Evolutionary conservation across 2,888 invertebrate species (phyloP).

Genomic region (Rhopalosiphum nymphaeae): DNA sequence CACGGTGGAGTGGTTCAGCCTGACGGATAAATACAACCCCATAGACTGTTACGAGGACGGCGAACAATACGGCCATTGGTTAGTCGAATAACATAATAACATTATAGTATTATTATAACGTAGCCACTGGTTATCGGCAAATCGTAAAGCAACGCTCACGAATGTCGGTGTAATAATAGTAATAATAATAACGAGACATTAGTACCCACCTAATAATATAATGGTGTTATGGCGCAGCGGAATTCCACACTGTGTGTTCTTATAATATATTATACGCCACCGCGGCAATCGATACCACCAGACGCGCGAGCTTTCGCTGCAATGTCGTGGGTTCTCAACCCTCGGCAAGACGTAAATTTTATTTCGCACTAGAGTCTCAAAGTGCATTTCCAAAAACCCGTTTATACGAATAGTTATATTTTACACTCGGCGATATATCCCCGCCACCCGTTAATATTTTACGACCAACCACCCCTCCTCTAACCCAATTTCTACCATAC

Average conservation of each 20-base stretch:
- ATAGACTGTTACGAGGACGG: conserved; percentile 84
- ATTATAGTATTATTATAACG: background rate
- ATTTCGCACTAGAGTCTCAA: conserved; percentile 25
- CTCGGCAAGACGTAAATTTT: background rate
- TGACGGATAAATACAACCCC: conserved; percentile 76
- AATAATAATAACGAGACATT: background rate
- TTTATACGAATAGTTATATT: conserved; percentile 8
- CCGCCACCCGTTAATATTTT: background rate
- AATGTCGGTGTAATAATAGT: background rate
- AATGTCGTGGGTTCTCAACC: background rate
- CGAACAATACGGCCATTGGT: conserved; percentile 68
- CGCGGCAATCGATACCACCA: conserved; percentile 20
- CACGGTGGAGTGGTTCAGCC: conserved; percentile 85
- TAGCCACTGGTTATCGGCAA: background rate
- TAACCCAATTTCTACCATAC: background rate
- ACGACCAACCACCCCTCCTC: background rate
- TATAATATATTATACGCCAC: background rate
- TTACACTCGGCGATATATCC: background rate
- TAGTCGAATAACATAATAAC: conserved; percentile 56
- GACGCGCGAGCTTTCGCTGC: background rate
- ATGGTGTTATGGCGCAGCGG: background rate
- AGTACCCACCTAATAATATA: background rate
- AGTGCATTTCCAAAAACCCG: conserved; percentile 36
- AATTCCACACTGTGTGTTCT: background rate
- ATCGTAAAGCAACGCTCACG: background rate